These are phyloP conservation scores for Pemphredon lugubris DNA, from an alignment of 2,888 invertebrate species.

Conservation along the genomic window DNA sequence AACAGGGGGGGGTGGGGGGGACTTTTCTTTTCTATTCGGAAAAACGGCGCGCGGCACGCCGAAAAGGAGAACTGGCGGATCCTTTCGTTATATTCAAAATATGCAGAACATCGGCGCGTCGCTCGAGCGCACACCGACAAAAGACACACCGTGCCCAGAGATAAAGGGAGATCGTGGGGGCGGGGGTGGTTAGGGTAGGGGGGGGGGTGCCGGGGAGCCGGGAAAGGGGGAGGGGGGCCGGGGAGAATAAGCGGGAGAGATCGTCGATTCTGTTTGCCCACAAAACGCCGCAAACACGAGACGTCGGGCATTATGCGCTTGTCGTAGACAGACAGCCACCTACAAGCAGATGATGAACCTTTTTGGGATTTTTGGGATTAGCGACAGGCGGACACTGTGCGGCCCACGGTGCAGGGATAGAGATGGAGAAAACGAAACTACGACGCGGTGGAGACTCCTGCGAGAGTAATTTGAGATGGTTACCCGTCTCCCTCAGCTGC, in stretches of 20 bases:
- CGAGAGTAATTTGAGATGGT: constrained; percentile 76
- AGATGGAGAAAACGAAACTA: constrained; percentile 34
- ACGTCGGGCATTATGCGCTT: constrained; percentile 50
- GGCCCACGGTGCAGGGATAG: constrained; percentile 1
- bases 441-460: constrained; percentile 51
- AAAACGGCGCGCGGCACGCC: constrained; percentile 13
- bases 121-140: constrained; percentile 59
- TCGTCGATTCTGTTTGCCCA: constrained; percentile 68
- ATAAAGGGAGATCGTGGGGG: constrained; percentile 43
- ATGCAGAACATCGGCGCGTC: constrained; percentile 61
- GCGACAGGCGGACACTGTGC: constrained; percentile 54
- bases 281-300: constrained; percentile 66
- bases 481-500: constrained; percentile 72
- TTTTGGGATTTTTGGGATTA: constrained; percentile 59
- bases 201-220: constrained; percentile 28
- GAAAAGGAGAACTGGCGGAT: constrained; percentile 38
- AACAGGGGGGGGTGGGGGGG: no score
- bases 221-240: constrained; percentile 41
- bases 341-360: constrained; percentile 71
- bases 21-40: constrained; percentile 12
- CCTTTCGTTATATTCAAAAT: constrained; percentile 62
- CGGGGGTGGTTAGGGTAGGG: constrained; percentile 14
- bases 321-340: constrained; percentile 59
- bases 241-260: constrained; percentile 36
- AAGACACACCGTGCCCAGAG: constrained; percentile 50